These are phyloP conservation scores for Drosophila ananassae DNA, from an alignment of 1,140 invertebrate genomes.

Conservation along the genomic window DNA sequence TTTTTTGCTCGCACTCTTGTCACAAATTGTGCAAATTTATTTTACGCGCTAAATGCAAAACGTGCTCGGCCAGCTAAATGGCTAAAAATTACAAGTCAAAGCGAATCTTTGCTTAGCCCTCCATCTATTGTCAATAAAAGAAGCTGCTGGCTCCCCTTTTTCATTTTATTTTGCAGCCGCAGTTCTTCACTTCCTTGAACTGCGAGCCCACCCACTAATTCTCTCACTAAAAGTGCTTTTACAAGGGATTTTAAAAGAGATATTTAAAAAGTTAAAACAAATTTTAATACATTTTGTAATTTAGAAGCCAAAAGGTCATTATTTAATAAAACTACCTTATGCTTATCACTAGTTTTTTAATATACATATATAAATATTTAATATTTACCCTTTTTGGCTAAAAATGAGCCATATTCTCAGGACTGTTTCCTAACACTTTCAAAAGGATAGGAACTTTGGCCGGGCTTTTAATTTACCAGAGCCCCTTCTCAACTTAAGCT, in stretches of 20 bases:
- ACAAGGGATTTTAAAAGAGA: background rate
- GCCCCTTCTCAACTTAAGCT: constrained; percentile 46
- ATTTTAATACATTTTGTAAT: background rate
- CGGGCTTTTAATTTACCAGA: constrained; percentile 51
- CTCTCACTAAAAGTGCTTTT: constrained; percentile 34
- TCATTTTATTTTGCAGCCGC: constrained; percentile 33
- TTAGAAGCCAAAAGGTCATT: no score
- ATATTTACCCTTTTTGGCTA: background rate
- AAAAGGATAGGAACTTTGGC: constrained; percentile 16
- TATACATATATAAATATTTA: no score
- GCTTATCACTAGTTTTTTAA: no score
- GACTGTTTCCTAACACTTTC: background rate
- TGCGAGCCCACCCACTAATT: constrained; percentile 64
- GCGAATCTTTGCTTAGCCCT: constrained; percentile 47
- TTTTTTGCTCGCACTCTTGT: constrained; percentile 65
- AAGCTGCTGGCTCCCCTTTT: constrained; percentile 36
- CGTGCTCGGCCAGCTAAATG: constrained; percentile 78
- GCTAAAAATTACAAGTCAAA: constrained; percentile 70
- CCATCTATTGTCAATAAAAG: constrained; percentile 68
- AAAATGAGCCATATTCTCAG: background rate
- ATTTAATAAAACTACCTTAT: no score
- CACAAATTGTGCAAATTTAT: constrained; percentile 81
- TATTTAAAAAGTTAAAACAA: background rate
- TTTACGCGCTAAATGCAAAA: constrained; percentile 81
- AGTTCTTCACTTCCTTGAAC: constrained; percentile 45